phyloP scores from a whole-genome alignment of 2,113 vertebrate species.

The Phrynosoma platyrhinos region DNA sequence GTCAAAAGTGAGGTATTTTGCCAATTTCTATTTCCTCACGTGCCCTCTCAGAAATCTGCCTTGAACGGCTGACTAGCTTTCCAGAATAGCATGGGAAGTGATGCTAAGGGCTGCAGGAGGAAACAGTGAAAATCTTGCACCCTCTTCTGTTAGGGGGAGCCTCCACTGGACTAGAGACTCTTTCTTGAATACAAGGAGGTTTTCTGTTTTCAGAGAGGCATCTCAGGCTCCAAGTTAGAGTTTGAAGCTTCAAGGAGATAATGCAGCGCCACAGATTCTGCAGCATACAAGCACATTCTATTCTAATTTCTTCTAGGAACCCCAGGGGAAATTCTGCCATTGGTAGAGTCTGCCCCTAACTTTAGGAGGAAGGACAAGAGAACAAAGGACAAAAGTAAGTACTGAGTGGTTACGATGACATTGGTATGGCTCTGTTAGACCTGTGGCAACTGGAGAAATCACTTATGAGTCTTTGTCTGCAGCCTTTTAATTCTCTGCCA shows the following conservation, averaged over 20 bases:
- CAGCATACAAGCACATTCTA: not conserved
- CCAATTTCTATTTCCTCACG: not conserved
- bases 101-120: not conserved
- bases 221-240: not conserved
- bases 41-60: not conserved
- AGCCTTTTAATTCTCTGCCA: not conserved
- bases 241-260: not conserved
- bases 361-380: conserved; percentile 56
- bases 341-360: conserved; percentile 82
- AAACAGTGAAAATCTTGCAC: too few species aligned
- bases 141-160: not conserved
- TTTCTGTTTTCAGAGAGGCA: not conserved
- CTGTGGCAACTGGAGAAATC: conserved; percentile 8
- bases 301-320: conserved; percentile 76
- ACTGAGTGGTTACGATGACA: not conserved
- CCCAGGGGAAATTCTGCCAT: conserved; percentile 87
- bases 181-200: not conserved
- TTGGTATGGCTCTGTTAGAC: not conserved
- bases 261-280: not conserved
- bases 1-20: not conserved
- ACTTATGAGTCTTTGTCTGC: not conserved
- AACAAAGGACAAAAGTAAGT: conserved; percentile 76
- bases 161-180: not conserved
- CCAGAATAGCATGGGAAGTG: not conserved
- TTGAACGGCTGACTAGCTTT: not conserved